These are phyloP conservation scores for Diabrotica undecimpunctata DNA, from an alignment of 1,140 invertebrate species.

Conservation along the genomic window DNA sequence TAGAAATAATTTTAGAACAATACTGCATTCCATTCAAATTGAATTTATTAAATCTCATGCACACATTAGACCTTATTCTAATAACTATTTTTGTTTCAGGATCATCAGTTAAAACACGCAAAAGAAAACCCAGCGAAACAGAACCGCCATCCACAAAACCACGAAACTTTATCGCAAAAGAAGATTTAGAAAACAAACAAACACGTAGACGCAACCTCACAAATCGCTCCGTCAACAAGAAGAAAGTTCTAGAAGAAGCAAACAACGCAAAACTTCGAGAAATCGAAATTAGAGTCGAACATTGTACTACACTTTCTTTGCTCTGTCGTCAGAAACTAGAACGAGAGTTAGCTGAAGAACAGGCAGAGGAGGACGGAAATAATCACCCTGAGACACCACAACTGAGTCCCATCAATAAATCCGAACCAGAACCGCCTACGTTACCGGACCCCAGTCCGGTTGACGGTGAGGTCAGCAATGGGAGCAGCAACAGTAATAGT, in stretches of 20 bases:
- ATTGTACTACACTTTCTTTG: slow-evolving; percentile 17
- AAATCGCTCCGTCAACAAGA: slow-evolving; percentile 36
- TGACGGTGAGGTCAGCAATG: slow-evolving; percentile 21
- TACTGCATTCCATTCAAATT: no score
- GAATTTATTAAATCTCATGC: no score
- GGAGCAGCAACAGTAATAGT: slow-evolving; percentile 15
- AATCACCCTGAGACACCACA: background rate
- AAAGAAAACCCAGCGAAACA: slow-evolving; percentile 40
- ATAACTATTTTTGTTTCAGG: slow-evolving; percentile 35
- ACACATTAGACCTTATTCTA: background rate
- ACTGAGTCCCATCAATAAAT: background rate
- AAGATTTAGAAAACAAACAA: slow-evolving; percentile 45
- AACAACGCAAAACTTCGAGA: slow-evolving; percentile 47
- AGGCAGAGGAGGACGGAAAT: background rate
- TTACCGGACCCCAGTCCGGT: slow-evolving; percentile 12
- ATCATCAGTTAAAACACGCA: slow-evolving; percentile 35
- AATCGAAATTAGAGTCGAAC: slow-evolving; percentile 35
- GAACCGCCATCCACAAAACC: slow-evolving; percentile 26
- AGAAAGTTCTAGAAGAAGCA: slow-evolving; percentile 47
- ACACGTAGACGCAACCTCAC: slow-evolving; percentile 33
- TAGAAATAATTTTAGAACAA: no score
- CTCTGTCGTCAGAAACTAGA: slow-evolving; percentile 13
- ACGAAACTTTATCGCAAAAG: slow-evolving; percentile 35
- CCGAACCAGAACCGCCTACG: slow-evolving; percentile 4
- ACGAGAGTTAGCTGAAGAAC: background rate